Conservation (phyloP, 2,797 vertebrate genomes). For the Brachyalestes nurse region DNA sequence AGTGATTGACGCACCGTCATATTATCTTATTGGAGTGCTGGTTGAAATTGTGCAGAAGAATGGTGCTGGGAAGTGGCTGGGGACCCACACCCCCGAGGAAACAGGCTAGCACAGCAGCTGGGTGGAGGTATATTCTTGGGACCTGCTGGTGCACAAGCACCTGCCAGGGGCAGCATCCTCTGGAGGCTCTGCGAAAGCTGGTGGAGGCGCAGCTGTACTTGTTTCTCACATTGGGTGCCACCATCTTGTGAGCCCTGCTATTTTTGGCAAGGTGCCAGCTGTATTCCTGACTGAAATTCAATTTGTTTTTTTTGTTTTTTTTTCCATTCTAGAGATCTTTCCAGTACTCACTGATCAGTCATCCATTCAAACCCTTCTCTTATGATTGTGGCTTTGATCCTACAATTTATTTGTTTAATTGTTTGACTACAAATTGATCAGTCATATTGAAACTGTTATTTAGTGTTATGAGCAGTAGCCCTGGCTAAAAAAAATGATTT, state of each 20-base stretch:
- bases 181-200: constrained; percentile 62
- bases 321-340: constrained; percentile 26
- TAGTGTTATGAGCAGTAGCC: not conserved
- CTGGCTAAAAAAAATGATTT: no score
- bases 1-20: constrained; percentile 82
- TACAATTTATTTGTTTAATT: not conserved
- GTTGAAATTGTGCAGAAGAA: constrained; percentile 69
- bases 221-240: constrained; percentile 67
- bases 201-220: constrained; percentile 71
- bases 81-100: constrained; percentile 73
- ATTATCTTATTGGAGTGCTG: constrained; percentile 75
- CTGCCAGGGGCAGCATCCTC: constrained; percentile 65
- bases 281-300: constrained; percentile 44
- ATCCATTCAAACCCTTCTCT: not conserved
- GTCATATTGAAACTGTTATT: not conserved
- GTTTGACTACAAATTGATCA: not conserved
- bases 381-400: not conserved
- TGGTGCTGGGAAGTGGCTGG: constrained; percentile 78
- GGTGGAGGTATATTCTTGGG: constrained; percentile 61
- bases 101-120: constrained; percentile 65
- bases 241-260: constrained; percentile 61
- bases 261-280: constrained; percentile 66
- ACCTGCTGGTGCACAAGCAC: constrained; percentile 50
- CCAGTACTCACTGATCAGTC: not conserved
- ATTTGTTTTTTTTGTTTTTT: constrained; percentile 44